Base-by-base conservation (phyloP, 92 coral and sea anemone genomes). In the Epizoanthus stellaris region DNA sequence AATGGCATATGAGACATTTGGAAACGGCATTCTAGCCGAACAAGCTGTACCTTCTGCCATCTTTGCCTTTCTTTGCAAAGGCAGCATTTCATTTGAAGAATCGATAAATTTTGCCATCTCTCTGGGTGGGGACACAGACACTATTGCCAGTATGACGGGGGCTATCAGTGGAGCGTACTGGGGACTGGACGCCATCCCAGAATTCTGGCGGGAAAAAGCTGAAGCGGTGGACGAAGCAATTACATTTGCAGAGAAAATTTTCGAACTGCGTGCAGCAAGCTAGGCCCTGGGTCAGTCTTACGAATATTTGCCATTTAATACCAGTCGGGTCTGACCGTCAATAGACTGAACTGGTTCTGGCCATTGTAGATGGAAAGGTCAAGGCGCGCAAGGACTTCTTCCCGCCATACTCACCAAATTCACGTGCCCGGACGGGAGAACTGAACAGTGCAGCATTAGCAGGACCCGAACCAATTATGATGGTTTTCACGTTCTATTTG, bases 41-140 rank as follows among this genome's bases (percentile, higher is more conserved):
- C 91, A 96, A 88, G 98, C 99, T 1, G 99, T 96, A 6, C 98
- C 99, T 45, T 98, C 99, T 2, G 99, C 99, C n/a, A 93, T 96
- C 20, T 94, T 94, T 86, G 86, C 97, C 10, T 96, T 96, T 61
- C 92, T 96, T 76, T 81, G 71, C 93, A 94, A 92, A 60, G 95
- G 98, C 0, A 80, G 88, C 38, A 70, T 67, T 7, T 94, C 95
- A 1, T 88, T 96, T 75, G 86, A 95, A 39, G 98, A 91, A 34
- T 86, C 91, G 34, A 87, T 96, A 3, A 82, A 85, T 61, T 96
- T 93, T 86, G 98, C 99, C n/a, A 96, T 96, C 42, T 94, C 98
- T 14, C 89, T 96, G 19, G 99, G 99, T 13, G 99, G 99, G 15
- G 99, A 96, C 76, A 96, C 99, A 3, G 99, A 96, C 91, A 96